Conservation (phyloP, 2,888 invertebrate species). For the Busseola fusca region DNA sequence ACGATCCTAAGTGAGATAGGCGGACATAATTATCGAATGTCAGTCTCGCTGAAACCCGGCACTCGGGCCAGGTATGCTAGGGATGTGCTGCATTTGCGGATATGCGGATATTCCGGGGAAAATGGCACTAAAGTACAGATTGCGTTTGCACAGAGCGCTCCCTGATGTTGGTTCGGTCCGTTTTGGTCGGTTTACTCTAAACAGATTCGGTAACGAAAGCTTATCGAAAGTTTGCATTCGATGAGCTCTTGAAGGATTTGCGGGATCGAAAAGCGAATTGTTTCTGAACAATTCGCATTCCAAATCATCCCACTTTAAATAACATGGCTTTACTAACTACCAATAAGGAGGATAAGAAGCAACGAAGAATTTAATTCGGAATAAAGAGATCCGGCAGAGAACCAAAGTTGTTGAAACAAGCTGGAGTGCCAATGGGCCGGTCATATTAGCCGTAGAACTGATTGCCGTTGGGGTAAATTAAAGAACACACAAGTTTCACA, state of each 20-base stretch:
- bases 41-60: slow-evolving; percentile 18
- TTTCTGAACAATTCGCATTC: background rate
- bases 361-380: background rate
- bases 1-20: slow-evolving; percentile 39
- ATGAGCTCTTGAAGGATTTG: background rate
- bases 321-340: background rate
- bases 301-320: background rate
- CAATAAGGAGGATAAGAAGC: background rate
- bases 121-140: slow-evolving; percentile 38
- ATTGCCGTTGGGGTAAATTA: background rate
- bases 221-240: slow-evolving; percentile 10
- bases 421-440: no score
- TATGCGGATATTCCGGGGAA: slow-evolving; percentile 29
- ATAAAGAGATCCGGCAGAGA: background rate
- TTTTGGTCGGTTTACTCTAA: slow-evolving; percentile 32
- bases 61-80: slow-evolving; percentile 38
- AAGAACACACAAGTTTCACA: background rate
- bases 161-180: slow-evolving; percentile 19
- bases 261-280: background rate
- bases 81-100: slow-evolving; percentile 29
- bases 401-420: background rate
- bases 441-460: background rate
- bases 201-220: slow-evolving; percentile 32
- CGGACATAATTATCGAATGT: slow-evolving; percentile 57
- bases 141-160: slow-evolving; percentile 30